Evolutionary conservation across 2,113 vertebrate genomes (phyloP).

Genomic region (Galemys pyrenaicus): DNA sequence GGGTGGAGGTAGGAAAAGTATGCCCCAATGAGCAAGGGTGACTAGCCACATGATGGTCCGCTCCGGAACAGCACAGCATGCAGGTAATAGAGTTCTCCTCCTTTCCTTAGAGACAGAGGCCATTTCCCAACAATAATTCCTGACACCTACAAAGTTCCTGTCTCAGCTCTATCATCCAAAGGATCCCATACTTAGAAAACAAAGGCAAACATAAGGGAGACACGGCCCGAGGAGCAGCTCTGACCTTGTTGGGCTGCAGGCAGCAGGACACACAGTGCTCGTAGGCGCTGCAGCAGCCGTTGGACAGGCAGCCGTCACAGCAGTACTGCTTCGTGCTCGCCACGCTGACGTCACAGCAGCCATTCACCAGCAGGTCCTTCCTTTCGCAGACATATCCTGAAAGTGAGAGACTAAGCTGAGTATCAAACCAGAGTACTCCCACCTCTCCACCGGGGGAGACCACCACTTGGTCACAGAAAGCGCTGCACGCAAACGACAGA

Average conservation of each 20-base stretch:
- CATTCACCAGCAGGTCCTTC: slow-evolving; percentile 92
- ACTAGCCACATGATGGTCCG: background rate
- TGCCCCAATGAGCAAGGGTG: background rate
- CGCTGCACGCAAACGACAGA: accelerated
- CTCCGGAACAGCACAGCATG: background rate
- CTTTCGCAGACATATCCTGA: slow-evolving; percentile 98
- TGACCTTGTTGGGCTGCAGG: slow-evolving; percentile 96
- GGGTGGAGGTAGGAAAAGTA: background rate
- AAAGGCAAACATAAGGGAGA: background rate
- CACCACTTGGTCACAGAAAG: accelerated
- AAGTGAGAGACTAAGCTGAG: slow-evolving; percentile 52
- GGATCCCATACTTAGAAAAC: background rate
- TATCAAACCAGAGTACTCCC: background rate
- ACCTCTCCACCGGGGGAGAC: background rate
- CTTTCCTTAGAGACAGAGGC: background rate
- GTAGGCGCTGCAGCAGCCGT: slow-evolving; percentile 94
- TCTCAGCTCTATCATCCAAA: background rate
- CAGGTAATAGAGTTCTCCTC: background rate
- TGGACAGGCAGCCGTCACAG: slow-evolving; percentile 93
- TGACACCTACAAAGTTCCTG: background rate
- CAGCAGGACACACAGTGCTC: slow-evolving; percentile 98
- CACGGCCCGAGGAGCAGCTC: accelerated
- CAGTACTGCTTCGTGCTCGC: slow-evolving; percentile 89
- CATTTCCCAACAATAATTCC: background rate
- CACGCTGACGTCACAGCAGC: slow-evolving; percentile 92